Percentiles rank a stretch among this genome's conserved stretches.
Evolutionary conservation across 2,113 vertebrate genomes (phyloP).

Genomic region (Gallinago jamesoni): DNA sequence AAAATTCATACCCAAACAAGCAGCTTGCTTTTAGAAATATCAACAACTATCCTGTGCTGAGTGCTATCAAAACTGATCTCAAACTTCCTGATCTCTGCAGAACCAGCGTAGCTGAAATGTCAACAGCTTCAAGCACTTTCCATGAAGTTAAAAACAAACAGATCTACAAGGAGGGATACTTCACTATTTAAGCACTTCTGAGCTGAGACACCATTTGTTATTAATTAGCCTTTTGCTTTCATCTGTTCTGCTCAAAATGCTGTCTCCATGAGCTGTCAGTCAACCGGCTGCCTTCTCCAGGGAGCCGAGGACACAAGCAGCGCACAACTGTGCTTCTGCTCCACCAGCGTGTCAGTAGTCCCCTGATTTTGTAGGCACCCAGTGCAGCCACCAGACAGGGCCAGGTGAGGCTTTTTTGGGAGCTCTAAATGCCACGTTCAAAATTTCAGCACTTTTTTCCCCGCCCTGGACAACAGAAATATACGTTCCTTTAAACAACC

Average conservation of each 20-base stretch:
- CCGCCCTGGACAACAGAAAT: background rate
- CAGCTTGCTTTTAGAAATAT: background rate
- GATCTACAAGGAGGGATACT: background rate
- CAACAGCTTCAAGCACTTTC: background rate
- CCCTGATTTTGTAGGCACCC: background rate
- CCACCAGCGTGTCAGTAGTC: background rate
- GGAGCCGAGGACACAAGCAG: background rate
- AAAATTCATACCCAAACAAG: background rate
- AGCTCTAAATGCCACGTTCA: background rate
- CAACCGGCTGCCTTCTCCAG: background rate
- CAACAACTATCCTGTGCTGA: background rate
- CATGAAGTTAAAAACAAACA: background rate
- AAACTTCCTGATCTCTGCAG: background rate
- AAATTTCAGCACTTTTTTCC: background rate
- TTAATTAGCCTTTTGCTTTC: conserved; percentile 28
- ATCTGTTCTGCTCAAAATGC: background rate
- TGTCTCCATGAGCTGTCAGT: background rate
- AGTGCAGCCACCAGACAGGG: background rate
- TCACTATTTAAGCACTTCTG: background rate
- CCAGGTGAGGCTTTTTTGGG: background rate
- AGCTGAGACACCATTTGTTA: background rate
- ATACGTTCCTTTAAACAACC: background rate
- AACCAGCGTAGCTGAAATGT: background rate
- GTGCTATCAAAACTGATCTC: background rate
- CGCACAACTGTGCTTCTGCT: background rate